Evolutionary conservation across 1,140 invertebrate species (phyloP), one percentile per base, ranked within the genome.

Genomic region (Euura lappo): DNA sequence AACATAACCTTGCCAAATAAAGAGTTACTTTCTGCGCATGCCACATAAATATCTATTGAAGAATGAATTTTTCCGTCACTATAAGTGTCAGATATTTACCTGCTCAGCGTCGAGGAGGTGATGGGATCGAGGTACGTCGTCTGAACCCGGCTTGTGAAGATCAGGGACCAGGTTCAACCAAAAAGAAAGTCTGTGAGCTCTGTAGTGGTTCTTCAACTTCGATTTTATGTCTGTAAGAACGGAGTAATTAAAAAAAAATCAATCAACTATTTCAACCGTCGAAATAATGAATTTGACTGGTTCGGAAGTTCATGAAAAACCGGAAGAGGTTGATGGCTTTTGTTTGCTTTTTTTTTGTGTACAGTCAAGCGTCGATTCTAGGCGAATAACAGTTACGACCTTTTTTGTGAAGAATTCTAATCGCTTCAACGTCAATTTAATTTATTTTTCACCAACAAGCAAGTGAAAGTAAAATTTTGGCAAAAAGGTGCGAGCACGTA

Each of bases 91-190:
- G 28, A 84, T 88, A 72, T 70, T 71, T 70, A 87, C 84, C 81
- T 93, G 85, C 87, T 94, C 93, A 74, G 95, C 92, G 46, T 94
- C 92, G 0, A 98, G 89, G 72, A 96, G 92, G 87, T 98, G 96
- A 86, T 97, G 95, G 0, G 94, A 93, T 60, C 91, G 90, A 6
- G 94, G 95, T 28, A 96, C 94, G 80, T 95, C 95, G 75, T 95
- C 94, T 11, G 93, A 91, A 1, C 95, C 95, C 1, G 95, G 95
- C 80, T 94, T 92, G 81, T 99, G 97, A n/a, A 99, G 90, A 84
- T 98, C 96, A 3, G 98, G 98, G 64, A 99, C 95, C 28, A 99
- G 89, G 80, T 98, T 96, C 45, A 97, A 85, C 98, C 98, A 99
- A 85, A 99, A 97, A 2, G 97, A 98, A n/a, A 99, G 89, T 70